These are phyloP conservation scores for Ephialtes manifestator DNA, from an alignment of 2,888 invertebrate genomes.

Conservation along the genomic window DNA sequence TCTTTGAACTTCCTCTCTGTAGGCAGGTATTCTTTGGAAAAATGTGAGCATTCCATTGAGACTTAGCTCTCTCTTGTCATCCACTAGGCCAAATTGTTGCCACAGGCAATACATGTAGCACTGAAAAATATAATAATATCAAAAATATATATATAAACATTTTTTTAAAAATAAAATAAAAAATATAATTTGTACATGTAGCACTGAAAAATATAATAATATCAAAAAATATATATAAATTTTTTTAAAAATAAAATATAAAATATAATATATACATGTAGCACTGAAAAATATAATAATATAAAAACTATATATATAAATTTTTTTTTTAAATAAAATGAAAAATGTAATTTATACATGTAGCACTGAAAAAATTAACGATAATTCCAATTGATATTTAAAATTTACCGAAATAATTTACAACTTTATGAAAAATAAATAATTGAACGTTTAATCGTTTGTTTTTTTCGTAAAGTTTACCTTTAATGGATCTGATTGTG, in stretches of 20 bases:
- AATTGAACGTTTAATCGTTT: neutral
- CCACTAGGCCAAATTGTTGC: constrained; percentile 84
- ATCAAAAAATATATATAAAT: too few relatives aligned
- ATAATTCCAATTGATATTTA: neutral
- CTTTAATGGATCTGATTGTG: constrained; percentile 81
- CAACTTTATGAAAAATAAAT: neutral
- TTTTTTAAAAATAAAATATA: too few relatives aligned
- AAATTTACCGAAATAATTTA: neutral
- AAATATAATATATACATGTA: too few relatives aligned
- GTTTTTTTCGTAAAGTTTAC: constrained; percentile 72
- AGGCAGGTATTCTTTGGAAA: constrained; percentile 84
- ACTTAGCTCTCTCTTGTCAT: constrained; percentile 82
- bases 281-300: constrained; percentile 75
- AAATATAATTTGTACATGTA: too few relatives aligned
- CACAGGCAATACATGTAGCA: constrained; percentile 85
- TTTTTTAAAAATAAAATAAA: too few relatives aligned
- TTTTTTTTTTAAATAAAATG: too few relatives aligned
- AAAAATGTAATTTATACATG: too few relatives aligned
- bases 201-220: constrained; percentile 75
- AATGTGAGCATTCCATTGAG: constrained; percentile 82
- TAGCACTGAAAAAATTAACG: constrained; percentile 81
- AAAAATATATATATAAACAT: too few relatives aligned
- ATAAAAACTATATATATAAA: too few relatives aligned
- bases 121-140: constrained; percentile 70
- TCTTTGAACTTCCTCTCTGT: constrained; percentile 81